Base-by-base conservation (phyloP, 2,113 vertebrate species). In the Tupaia chinensis region DNA sequence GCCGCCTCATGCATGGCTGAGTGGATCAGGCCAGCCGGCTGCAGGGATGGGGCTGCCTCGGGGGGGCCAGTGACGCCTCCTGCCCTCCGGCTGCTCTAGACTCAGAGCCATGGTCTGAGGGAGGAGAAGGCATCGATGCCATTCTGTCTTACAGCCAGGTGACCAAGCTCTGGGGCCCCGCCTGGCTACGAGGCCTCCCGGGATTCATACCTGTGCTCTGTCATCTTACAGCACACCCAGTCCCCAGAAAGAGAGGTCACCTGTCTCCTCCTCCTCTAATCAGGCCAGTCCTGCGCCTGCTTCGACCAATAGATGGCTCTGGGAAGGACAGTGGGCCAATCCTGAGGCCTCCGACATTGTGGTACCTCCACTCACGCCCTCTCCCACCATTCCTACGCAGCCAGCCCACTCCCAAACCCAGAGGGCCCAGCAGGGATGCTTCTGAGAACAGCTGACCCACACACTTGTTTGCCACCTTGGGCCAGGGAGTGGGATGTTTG, bases 201-300 rank as follows among this genome's bases (percentile, higher is more conserved):
- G 76, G 34, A 1, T 0, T 23, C 61, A 25, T 0, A 2, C 13
- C 22, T 27, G 2, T 12, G 20, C 19, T 14, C 32, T 2, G 1
- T 16, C 1, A 1, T 32, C 7, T 27, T 4, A 17, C 22, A 23
- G 60, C 85, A 44, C 44, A 0, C 44, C 8, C 4, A 19, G 14
- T 3, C 1, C 23, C 27, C 12, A 0, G 0, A 8, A 16, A 16
- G 69, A 13, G 5, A 1, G 0, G 5, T 70, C 25, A 15, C 2
- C 80, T 12, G 4, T 6, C 5, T 15, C 74, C 23, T n/a, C 2
- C 32, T 63, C 27, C 13, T 65, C 1, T 8, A 12, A 0, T 1
- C 4, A 5, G 22, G 9, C 15, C 25, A 3, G 25, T 0, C 54
- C n/a, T 7, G 19, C 8, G 25, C 34, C 29, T 9, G 27, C n/a